Evolutionary conservation across 2,113 vertebrate genomes (phyloP).

Genomic region (Brachyhypopomus gauderio): DNA sequence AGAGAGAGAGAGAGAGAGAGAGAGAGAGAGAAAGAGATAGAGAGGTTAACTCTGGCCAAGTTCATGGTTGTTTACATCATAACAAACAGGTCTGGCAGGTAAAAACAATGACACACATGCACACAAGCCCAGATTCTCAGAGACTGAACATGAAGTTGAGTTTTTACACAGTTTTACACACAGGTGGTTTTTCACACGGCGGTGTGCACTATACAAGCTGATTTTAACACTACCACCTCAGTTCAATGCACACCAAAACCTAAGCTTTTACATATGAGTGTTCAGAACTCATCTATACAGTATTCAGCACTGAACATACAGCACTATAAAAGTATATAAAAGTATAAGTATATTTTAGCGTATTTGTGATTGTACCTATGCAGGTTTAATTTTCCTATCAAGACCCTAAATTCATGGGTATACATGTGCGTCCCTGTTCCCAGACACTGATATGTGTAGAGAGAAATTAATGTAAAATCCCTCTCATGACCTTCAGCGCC

Average conservation of each 20-base stretch:
- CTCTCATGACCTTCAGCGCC: slow-evolving; percentile 55
- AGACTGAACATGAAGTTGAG: too few relatives aligned
- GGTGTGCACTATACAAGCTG: background rate
- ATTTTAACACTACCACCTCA: background rate
- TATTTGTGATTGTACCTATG: too few relatives aligned
- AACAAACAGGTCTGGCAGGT: slow-evolving; percentile 27
- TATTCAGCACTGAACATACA: background rate
- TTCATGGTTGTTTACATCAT: slow-evolving; percentile 45
- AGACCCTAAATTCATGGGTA: too few relatives aligned
- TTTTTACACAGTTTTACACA: too few relatives aligned
- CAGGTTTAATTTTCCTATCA: too few relatives aligned
- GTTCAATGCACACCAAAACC: background rate
- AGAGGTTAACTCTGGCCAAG: background rate
- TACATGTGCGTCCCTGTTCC: slow-evolving; percentile 9
- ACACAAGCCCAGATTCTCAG: background rate
- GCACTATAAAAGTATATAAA: too few relatives aligned
- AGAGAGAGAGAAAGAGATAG: background rate
- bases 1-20: slow-evolving; percentile 5
- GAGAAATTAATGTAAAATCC: slow-evolving; percentile 27
- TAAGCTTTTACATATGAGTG: background rate
- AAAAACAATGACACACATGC: slow-evolving; percentile 25
- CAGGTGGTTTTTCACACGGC: background rate
- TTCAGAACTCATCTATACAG: too few relatives aligned
- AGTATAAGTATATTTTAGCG: background rate
- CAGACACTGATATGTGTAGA: slow-evolving; percentile 27